Conservation (phyloP, 2,888 invertebrate genomes). For the Lycaena phlaeas region DNA sequence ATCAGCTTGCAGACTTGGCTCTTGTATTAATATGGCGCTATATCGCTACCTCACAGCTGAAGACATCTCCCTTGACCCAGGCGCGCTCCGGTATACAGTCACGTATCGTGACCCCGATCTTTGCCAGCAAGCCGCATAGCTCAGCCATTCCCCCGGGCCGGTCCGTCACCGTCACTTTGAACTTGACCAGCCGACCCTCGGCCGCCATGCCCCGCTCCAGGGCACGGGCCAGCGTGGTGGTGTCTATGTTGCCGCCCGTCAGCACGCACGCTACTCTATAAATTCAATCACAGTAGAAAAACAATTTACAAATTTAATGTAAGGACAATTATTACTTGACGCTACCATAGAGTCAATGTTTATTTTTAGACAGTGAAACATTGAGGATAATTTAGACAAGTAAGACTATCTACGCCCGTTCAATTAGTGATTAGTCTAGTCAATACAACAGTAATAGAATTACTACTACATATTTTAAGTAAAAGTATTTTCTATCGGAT, state of each 20-base stretch:
- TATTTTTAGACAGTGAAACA: too few relatives aligned
- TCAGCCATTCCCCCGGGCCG: conserved; percentile 91
- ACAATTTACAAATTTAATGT: too few relatives aligned
- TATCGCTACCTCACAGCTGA: conserved; percentile 65
- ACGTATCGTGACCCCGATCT: conserved; percentile 88
- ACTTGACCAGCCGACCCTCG: conserved; percentile 80
- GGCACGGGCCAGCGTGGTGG: conserved; percentile 88
- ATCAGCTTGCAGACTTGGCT: too few relatives aligned
- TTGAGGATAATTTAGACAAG: too few relatives aligned
- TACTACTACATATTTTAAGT: too few relatives aligned
- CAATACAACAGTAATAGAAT: too few relatives aligned
- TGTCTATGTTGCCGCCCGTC: conserved; percentile 93
- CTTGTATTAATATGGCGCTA: too few relatives aligned
- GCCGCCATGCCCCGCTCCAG: conserved; percentile 92
- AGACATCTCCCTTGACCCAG: conserved; percentile 93
- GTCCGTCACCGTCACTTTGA: conserved; percentile 80
- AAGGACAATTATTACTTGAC: too few relatives aligned
- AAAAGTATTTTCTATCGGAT: too few relatives aligned
- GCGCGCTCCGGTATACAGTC: conserved; percentile 96
- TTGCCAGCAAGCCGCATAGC: conserved; percentile 79
- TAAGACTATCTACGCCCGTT: too few relatives aligned
- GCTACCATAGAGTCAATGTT: too few relatives aligned
- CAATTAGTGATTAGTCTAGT: too few relatives aligned
- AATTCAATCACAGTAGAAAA: background rate
- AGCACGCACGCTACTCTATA: conserved; percentile 84